phyloP scores from a whole-genome alignment of 2,797 vertebrate species.

The Sciurus carolinensis region DNA sequence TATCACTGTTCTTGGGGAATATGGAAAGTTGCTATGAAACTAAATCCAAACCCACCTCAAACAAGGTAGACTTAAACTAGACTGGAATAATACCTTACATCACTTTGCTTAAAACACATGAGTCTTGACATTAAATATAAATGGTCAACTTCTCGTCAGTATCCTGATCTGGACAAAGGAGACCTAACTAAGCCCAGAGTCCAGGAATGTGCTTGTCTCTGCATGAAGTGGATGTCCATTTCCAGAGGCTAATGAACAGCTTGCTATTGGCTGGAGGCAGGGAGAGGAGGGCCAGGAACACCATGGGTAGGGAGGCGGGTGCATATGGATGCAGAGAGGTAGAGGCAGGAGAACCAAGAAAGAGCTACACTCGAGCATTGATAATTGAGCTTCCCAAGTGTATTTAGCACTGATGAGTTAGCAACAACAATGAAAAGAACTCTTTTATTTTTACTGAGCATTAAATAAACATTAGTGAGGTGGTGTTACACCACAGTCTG shows the following conservation, averaged over 20 bases:
- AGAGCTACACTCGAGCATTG: not conserved
- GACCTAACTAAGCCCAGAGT: not conserved
- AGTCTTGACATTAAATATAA: not conserved
- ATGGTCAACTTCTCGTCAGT: not conserved
- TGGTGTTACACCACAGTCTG: not conserved
- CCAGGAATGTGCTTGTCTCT: no score
- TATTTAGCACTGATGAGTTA: not conserved
- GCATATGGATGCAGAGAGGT: no score
- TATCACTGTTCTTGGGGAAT: not conserved
- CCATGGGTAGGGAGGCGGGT: no score
- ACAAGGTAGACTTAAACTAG: not conserved
- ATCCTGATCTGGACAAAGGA: not conserved
- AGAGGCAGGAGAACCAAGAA: not conserved
- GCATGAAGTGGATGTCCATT: fast-evolving
- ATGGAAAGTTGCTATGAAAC: not conserved
- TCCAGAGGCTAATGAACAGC: not conserved
- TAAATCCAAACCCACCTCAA: not conserved
- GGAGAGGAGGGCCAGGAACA: not conserved
- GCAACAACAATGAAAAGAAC: not conserved
- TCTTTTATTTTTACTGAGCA: not conserved
- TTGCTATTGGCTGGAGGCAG: not conserved
- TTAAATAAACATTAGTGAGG: not conserved
- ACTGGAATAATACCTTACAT: not conserved
- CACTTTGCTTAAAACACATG: not conserved
- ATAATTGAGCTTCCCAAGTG: not conserved